Conservation (phyloP, 2,113 vertebrate genomes). For the Orientallactaga bullata region DNA sequence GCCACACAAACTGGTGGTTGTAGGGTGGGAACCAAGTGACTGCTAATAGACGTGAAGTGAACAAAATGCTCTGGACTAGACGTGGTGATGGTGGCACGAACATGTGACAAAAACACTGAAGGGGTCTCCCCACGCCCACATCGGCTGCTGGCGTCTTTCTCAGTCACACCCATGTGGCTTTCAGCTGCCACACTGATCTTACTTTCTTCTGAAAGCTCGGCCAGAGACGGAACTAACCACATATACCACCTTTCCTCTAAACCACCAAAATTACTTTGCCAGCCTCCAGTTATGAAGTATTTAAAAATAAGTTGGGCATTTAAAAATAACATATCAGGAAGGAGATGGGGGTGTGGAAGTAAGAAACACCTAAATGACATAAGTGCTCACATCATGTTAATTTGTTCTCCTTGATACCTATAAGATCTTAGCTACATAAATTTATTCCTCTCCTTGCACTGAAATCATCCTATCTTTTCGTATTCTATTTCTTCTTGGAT, state of each 20-base stretch:
- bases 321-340: not conserved
- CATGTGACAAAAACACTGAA: too few species aligned
- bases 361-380: not conserved
- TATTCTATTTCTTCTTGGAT: not conserved
- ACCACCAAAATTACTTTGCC: not conserved
- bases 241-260: not conserved
- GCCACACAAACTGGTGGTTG: accelerated
- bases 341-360: accelerated
- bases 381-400: too few species aligned
- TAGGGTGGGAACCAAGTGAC: too few species aligned
- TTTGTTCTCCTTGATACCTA: too few species aligned
- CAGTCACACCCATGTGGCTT: not conserved
- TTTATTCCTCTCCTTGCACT: not conserved
- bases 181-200: accelerated
- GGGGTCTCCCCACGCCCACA: too few species aligned
- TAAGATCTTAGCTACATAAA: not conserved
- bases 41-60: not conserved
- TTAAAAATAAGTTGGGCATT: not conserved
- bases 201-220: not conserved
- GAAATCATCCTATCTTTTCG: not conserved
- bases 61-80: not conserved
- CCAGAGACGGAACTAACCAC: not conserved
- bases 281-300: not conserved
- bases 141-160: not conserved
- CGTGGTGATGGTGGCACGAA: not conserved